Evolutionary conservation across 2,888 invertebrate genomes (phyloP).

Genomic region (Liodrosophila aerea): DNA sequence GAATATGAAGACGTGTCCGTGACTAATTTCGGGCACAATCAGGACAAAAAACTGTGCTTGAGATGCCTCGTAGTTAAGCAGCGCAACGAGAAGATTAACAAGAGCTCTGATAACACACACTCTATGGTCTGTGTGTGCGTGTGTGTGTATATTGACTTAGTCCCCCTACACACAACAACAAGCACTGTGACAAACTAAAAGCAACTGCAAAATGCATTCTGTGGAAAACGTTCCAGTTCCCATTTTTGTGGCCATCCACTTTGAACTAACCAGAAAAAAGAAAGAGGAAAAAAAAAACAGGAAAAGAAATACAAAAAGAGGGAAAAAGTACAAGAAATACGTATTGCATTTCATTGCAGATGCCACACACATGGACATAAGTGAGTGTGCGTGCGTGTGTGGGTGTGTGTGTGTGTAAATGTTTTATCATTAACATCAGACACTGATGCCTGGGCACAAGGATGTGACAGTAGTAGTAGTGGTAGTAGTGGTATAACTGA

Average conservation of each 20-base stretch:
- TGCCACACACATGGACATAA: conserved; percentile 39
- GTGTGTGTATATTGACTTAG: conserved; percentile 13
- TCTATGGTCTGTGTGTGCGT: conserved; percentile 1
- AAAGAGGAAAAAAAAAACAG: conserved; percentile 1
- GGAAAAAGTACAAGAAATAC: conserved; percentile 24
- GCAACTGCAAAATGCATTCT: conserved; percentile 35
- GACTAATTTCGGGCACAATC: too few species aligned
- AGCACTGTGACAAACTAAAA: conserved; percentile 28
- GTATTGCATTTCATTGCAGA: conserved; percentile 53
- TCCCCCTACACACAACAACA: neutral
- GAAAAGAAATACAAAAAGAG: neutral
- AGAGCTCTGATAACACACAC: neutral
- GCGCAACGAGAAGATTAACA: conserved; percentile 16
- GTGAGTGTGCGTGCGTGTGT: conserved; percentile 1
- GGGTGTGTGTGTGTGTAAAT: conserved; percentile 15
- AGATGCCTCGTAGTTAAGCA: too few species aligned
- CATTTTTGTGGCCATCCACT: conserved; percentile 21
- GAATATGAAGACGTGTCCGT: too few species aligned
- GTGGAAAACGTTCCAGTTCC: conserved; percentile 20
- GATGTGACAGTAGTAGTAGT: conserved; percentile 41
- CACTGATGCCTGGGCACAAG: conserved; percentile 31
- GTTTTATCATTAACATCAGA: conserved; percentile 50
- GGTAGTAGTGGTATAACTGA: too few species aligned
- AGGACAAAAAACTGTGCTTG: too few species aligned
- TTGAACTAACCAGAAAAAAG: conserved; percentile 16